These are phyloP conservation scores for Sturnus vulgaris DNA, from an alignment of 2,113 vertebrate genomes.

Conservation along the genomic window DNA sequence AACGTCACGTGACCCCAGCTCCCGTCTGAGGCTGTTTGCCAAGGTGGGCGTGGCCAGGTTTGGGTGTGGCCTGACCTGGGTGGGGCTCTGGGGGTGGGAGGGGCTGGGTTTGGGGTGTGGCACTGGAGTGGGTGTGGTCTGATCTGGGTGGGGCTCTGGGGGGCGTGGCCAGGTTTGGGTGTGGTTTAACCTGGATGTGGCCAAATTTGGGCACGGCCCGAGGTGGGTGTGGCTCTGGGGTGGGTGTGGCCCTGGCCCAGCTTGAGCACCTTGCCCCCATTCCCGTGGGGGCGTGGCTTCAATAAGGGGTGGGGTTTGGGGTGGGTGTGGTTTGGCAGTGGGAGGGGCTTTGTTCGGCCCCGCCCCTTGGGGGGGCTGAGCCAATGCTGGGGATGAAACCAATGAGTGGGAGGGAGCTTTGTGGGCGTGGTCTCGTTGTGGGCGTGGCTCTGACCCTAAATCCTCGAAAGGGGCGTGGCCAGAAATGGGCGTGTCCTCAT, in stretches of 20 bases:
- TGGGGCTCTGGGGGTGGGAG: too few relatives aligned
- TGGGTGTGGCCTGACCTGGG: neutral
- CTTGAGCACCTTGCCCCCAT: neutral
- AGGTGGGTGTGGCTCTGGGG: neutral
- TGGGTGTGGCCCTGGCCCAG: neutral
- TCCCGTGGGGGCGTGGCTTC: neutral
- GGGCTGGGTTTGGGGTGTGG: too few relatives aligned
- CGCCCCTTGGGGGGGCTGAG: neutral
- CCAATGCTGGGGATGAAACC: too few relatives aligned
- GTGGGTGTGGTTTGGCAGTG: fast-evolving
- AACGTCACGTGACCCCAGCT: neutral
- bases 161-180: neutral
- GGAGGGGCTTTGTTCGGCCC: neutral
- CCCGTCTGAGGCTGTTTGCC: neutral
- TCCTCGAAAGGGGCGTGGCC: fast-evolving
- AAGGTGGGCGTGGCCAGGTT: neutral
- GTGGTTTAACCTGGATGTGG: neutral
- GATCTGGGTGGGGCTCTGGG: neutral
- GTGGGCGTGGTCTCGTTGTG: neutral
- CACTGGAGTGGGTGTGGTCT: too few relatives aligned
- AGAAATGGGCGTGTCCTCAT: too few relatives aligned
- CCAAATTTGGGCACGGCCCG: too few relatives aligned
- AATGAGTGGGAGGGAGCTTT: fast-evolving
- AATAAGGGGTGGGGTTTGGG: too few relatives aligned
- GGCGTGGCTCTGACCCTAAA: neutral